Percentiles rank a stretch among this genome's conserved stretches.
Conservation (phyloP, 2,113 vertebrate genomes). For the Chaetops frenatus region DNA sequence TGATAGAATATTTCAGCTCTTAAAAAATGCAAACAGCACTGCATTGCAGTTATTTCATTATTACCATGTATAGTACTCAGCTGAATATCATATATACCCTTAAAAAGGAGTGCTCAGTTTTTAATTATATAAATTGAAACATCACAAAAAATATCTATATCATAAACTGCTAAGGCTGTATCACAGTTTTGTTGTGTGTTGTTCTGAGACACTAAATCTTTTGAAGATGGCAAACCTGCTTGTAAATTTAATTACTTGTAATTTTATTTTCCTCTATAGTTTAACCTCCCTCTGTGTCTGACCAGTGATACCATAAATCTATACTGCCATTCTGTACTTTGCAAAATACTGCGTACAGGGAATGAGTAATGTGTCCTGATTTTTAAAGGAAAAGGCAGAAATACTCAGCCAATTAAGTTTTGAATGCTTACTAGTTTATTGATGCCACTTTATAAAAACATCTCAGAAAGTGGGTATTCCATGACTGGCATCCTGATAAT, state of each 20-base stretch:
- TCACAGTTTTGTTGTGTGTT: conserved; percentile 35
- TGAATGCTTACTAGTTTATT: neutral
- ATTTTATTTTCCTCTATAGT: conserved; percentile 79
- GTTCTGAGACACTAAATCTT: conserved; percentile 70
- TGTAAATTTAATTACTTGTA: conserved; percentile 83
- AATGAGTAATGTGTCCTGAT: conserved; percentile 37
- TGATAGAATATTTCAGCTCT: conserved; percentile 47
- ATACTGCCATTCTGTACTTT: conserved; percentile 44
- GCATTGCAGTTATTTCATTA: conserved; percentile 67
- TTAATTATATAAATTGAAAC: conserved; percentile 76
- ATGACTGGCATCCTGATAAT: neutral
- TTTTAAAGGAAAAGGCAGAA: conserved; percentile 58
- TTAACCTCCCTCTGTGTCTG: conserved; percentile 75
- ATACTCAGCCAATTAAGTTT: neutral
- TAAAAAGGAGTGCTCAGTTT: conserved; percentile 61
- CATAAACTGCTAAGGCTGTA: conserved; percentile 34
- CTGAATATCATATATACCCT: conserved; percentile 62
- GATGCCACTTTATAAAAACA: neutral
- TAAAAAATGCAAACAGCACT: conserved; percentile 47
- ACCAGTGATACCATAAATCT: conserved; percentile 75
- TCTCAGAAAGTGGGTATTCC: neutral
- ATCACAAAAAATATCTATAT: conserved; percentile 59
- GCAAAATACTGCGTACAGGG: conserved; percentile 48
- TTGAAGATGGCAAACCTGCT: conserved; percentile 69
- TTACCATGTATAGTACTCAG: conserved; percentile 42